These are phyloP conservation scores for Caenorhabditis doughertyi DNA, from an alignment of 2,888 invertebrate genomes.

Conservation along the genomic window DNA sequence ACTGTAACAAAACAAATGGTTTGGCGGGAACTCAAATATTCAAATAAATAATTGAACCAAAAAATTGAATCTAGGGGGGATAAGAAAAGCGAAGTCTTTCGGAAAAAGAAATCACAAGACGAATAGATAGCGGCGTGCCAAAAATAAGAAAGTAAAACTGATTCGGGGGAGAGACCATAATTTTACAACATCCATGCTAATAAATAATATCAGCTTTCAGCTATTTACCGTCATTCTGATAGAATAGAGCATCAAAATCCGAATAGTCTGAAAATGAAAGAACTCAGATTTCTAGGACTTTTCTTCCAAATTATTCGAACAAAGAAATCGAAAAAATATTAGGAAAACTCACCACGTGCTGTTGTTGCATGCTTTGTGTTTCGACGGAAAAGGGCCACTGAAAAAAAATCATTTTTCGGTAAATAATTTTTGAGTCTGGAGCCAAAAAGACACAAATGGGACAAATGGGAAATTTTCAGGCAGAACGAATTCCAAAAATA, in stretches of 20 bases:
- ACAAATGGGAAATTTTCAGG: background rate
- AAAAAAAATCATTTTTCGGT: constrained; percentile 69
- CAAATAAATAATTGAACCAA: background rate
- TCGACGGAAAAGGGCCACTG: constrained; percentile 99
- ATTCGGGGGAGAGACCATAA: background rate
- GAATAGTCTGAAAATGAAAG: constrained; percentile 66
- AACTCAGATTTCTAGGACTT: background rate
- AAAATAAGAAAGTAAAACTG: background rate
- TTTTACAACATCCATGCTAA: constrained; percentile 10
- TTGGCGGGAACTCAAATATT: background rate
- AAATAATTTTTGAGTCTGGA: too few relatives aligned
- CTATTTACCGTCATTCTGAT: constrained; percentile 69
- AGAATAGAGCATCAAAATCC: constrained; percentile 73
- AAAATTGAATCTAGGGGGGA: too few relatives aligned
- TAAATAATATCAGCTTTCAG: background rate
- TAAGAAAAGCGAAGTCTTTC: too few relatives aligned
- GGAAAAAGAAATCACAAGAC: too few relatives aligned
- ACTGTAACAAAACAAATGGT: too few relatives aligned
- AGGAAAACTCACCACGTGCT: constrained; percentile 89
- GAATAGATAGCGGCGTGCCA: background rate
- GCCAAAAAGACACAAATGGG: too few relatives aligned
- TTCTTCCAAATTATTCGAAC: background rate
- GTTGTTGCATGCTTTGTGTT: constrained; percentile 99
- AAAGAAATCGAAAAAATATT: background rate
- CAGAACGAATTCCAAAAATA: background rate